Base-by-base conservation (phyloP, 2,888 invertebrate genomes). In the Parasteatoda lunata region DNA sequence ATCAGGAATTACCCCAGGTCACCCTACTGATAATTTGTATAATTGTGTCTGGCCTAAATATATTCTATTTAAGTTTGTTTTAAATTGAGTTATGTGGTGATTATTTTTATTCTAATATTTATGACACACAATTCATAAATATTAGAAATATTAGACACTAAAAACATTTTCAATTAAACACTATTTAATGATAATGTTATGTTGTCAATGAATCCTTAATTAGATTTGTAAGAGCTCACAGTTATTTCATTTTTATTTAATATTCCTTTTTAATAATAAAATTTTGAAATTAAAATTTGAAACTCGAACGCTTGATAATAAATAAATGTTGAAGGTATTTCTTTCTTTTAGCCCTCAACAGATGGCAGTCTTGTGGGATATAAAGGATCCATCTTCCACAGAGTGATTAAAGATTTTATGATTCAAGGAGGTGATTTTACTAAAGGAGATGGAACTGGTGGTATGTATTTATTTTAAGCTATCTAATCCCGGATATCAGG, bases 371-470 rank as follows among this genome's bases (percentile, higher is more conserved):
- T 90, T 45, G 89, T 89, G 76, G 97, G 97, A n/a, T 97, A 95
- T 93, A 96, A 96, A 91, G 96, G 96, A 45, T 90, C 90, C 59
- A 85, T 84, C 11, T 91, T 97, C 94, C 97, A 97, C 92, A 93
- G 97, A 90, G 95, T 97, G 49, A 97, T 97, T 91, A 94, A 94
- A 89, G 96, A 97, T 92, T 97, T 97, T 91, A 97, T 97, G 97
- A 97, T 97, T 91, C 97, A 97, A 92, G 97, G 97, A 89, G 98
- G 98, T 88, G 98, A 98, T 89, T 98, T 98, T 92, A 98, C 98
- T 8, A 95, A 95, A 91, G 97, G 97, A 84, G 97, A 97, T 93
- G 97, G 97, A 89, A 97, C 97, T 91, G 97, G 97, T 92, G 97
- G 97, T 95, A 89, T 87, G 72, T 81, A 47, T 52, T 3, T 65